phyloP scores from a whole-genome alignment of 1,140 invertebrate genomes.

The Mycetomoellerius zeteki region DNA sequence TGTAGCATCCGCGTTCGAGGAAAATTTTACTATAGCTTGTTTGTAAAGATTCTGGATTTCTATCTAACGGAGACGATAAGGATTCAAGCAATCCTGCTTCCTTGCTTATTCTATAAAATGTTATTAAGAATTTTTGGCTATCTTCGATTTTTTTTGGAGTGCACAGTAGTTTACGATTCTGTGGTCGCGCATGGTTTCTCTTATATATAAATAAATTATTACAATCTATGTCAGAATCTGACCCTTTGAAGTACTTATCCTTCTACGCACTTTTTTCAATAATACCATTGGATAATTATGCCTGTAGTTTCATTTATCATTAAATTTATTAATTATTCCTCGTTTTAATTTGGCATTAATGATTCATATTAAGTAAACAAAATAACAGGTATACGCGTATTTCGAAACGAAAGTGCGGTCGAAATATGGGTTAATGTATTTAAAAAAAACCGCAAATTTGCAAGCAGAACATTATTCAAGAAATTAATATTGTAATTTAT shows the following conservation, averaged over 20 bases:
- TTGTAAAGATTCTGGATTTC: not conserved
- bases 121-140: not conserved
- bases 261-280: not conserved
- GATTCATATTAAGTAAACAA: not conserved
- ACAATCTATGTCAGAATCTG: not conserved
- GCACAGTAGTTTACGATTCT: not conserved
- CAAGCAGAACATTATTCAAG: constrained; percentile 29
- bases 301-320: not conserved
- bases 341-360: not conserved
- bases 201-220: constrained; percentile 3
- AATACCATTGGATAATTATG: not conserved
- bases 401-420: not conserved
- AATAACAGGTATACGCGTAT: not conserved
- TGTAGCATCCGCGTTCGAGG: not conserved
- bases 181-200: not conserved
- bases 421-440: constrained; percentile 12
- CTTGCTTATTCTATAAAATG: not conserved
- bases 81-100: not conserved
- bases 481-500: constrained; percentile 43
- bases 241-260: not conserved
- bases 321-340: constrained; percentile 2
- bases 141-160: not conserved
- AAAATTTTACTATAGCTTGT: not conserved
- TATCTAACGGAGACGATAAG: not conserved
- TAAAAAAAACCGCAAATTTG: not conserved